These are phyloP conservation scores for Drosophila prosaltans DNA, from an alignment of 1,140 invertebrate genomes.

Conservation along the genomic window DNA sequence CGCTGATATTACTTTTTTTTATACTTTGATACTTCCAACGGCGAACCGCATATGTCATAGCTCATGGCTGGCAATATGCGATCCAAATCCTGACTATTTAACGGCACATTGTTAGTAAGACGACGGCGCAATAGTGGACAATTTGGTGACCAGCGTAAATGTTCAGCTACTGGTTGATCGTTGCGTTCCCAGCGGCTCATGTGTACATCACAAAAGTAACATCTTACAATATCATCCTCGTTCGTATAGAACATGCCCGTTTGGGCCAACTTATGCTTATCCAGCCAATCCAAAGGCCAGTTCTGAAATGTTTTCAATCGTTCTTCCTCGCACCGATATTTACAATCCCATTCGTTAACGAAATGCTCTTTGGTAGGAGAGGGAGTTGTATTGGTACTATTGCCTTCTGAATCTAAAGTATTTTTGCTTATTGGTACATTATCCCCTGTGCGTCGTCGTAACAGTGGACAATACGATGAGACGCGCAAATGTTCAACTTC, in stretches of 20 bases:
- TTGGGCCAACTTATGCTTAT: slow-evolving; percentile 86
- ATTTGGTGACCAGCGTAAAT: slow-evolving; percentile 90
- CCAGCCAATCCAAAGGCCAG: slow-evolving; percentile 85
- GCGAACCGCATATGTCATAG: slow-evolving; percentile 76
- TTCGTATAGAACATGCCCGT: slow-evolving; percentile 93
- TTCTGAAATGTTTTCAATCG: slow-evolving; percentile 85
- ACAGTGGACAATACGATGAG: slow-evolving; percentile 90
- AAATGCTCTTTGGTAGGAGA: neutral
- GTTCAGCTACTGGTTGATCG: slow-evolving; percentile 92
- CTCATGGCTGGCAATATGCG: slow-evolving; percentile 70
- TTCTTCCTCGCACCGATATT: slow-evolving; percentile 79
- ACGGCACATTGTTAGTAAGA: slow-evolving; percentile 87
- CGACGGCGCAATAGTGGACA: slow-evolving; percentile 89
- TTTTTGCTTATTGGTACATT: slow-evolving; percentile 85
- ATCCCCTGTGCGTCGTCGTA: slow-evolving; percentile 85
- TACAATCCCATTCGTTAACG: neutral
- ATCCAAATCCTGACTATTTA: slow-evolving; percentile 67
- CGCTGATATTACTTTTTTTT: neutral
- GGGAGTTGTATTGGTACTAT: neutral
- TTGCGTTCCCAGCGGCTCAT: slow-evolving; percentile 91
- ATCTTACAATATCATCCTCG: slow-evolving; percentile 88
- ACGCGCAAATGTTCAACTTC: slow-evolving; percentile 91
- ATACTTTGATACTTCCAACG: slow-evolving; percentile 26
- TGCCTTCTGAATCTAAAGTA: slow-evolving; percentile 40
- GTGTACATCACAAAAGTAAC: slow-evolving; percentile 93